phyloP scores from a whole-genome alignment of 2,797 vertebrate genomes.

The Mastacembelus armatus region DNA sequence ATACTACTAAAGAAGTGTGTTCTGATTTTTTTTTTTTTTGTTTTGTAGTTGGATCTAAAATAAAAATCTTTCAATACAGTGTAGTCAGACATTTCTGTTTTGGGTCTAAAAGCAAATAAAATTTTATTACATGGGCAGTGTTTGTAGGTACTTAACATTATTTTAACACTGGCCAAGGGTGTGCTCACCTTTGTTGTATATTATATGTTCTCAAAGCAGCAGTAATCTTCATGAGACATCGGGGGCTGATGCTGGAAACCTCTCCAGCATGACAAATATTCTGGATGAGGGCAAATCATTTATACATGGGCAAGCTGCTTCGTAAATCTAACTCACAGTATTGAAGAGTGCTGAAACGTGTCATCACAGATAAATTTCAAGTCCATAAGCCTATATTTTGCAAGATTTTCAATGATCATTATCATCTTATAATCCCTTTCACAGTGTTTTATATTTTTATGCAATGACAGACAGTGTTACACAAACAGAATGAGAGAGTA shows the following conservation, averaged over 20 bases:
- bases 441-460: constrained; percentile 60
- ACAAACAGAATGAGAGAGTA: constrained; percentile 71
- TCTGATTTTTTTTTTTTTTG: too few relatives aligned
- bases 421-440: constrained; percentile 55
- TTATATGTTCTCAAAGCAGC: constrained; percentile 25
- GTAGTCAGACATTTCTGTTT: too few relatives aligned
- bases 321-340: constrained; percentile 48
- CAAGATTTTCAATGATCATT: constrained; percentile 61
- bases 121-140: too few relatives aligned
- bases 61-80: too few relatives aligned
- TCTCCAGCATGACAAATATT: constrained; percentile 66
- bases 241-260: constrained; percentile 30
- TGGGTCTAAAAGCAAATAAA: too few relatives aligned
- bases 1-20: too few relatives aligned
- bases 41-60: too few relatives aligned
- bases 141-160: background rate
- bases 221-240: constrained; percentile 44
- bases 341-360: constrained; percentile 58
- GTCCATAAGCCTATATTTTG: constrained; percentile 63
- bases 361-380: constrained; percentile 63
- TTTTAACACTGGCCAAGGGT: background rate
- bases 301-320: constrained; percentile 53
- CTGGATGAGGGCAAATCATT: constrained; percentile 61
- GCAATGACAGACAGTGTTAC: constrained; percentile 52
- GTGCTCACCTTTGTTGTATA: background rate